Base-by-base conservation (phyloP, 2,113 vertebrate species). In the Neolamprologus fasciatus region DNA sequence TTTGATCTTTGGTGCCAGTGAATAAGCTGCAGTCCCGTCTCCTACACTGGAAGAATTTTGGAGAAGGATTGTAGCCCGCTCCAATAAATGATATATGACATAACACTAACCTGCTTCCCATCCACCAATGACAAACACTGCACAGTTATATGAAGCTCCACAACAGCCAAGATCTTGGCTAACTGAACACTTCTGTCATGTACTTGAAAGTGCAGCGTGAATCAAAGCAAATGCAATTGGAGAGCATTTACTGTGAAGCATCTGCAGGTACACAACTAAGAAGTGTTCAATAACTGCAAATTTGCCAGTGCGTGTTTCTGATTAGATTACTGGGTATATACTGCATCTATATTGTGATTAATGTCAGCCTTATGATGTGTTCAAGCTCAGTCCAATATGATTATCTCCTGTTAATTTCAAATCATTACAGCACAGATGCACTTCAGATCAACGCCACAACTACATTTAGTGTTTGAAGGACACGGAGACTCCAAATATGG, bases 1-100 rank as follows among this genome's bases (percentile, higher is more conserved):
- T 78, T 31, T 50, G 45, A 50, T 37, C 28, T 58, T 73, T 33
- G 33, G 17, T 78, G 26, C 26, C 42, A 50, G 16, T 19, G 42
- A 31, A 78, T 31, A 50, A 78, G 26, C 73, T 50, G 45, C 40
- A 45, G 21, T 45, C 2, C 10, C 5, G 4, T 78, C 26, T 50
- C 7, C 42, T 78, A 51, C 26, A 13, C 1, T 13, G 26, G 73
- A 50, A 0, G 0, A 19, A 31, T 50, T 78, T 78, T 31, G 14
- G 10, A 31, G 17, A 13, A n/a, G 10, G 7, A 33, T 13, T 31
- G 45, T 12, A 76, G 42, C 42, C 23, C 9, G 42, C 42, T n/a
- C 17, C 4, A 0, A 3, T 5, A 50, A 37, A 33, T 19, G 14
- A 47, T 2, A 47, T 5, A 73, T 31, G 23, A n/a, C 42, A n/a